These are phyloP conservation scores for Ramazzottius varieornatus DNA, from an alignment of 2,888 invertebrate species.

Conservation along the genomic window DNA sequence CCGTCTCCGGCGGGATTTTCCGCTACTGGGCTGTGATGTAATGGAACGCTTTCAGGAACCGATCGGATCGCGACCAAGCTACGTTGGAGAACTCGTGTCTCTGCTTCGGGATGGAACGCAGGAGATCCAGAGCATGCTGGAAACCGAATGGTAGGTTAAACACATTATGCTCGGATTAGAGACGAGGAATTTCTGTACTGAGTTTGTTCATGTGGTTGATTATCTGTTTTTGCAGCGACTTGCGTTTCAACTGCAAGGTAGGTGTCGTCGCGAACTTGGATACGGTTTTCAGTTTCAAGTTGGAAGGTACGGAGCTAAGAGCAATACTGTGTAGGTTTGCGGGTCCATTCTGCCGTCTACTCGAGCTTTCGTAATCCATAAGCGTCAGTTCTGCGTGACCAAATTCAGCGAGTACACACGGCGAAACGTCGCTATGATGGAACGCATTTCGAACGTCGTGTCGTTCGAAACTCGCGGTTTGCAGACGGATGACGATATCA, in stretches of 20 bases:
- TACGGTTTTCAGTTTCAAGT: background rate
- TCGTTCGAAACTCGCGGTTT: background rate
- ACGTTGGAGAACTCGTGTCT: background rate
- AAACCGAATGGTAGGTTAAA: background rate
- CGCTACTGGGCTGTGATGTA: no score
- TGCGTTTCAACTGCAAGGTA: constrained; percentile 4
- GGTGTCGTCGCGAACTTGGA: no score
- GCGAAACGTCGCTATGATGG: background rate
- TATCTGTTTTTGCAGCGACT: background rate
- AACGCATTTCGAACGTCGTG: background rate
- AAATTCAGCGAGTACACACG: background rate
- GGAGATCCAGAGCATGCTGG: background rate
- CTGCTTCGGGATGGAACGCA: background rate
- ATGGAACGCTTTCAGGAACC: background rate
- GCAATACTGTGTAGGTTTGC: background rate
- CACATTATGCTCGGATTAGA: no score
- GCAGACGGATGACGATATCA: background rate
- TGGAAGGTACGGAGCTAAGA: background rate
- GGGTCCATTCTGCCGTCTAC: background rate
- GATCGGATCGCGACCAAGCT: background rate
- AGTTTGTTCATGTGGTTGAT: no score
- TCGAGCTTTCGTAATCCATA: background rate
- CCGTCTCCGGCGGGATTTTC: no score
- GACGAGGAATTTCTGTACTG: no score
- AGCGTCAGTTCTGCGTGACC: background rate